These are phyloP conservation scores for Sebastiscus tertius DNA, from an alignment of 2,797 vertebrate species.

Conservation along the genomic window DNA sequence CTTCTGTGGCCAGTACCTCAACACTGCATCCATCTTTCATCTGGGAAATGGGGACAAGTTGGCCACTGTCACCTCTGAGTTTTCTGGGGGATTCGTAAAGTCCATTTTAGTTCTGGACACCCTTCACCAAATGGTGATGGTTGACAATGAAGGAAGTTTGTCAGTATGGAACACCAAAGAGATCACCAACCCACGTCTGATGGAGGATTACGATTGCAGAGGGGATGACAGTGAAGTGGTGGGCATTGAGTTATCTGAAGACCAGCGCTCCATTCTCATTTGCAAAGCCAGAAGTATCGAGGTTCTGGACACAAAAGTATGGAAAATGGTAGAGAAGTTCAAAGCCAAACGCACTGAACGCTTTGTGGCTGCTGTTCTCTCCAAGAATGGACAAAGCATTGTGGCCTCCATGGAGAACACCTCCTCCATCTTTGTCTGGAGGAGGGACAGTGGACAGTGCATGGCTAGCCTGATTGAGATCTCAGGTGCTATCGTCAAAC, in stretches of 20 bases:
- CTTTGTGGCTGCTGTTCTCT: constrained; percentile 95
- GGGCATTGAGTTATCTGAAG: constrained; percentile 95
- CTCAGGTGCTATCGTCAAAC: constrained; percentile 96
- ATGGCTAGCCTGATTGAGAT: constrained; percentile 98
- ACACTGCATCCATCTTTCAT: constrained; percentile 95
- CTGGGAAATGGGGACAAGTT: constrained; percentile 96
- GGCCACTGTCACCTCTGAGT: constrained; percentile 95
- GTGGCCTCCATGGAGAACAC: constrained; percentile 99
- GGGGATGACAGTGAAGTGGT: constrained; percentile 96
- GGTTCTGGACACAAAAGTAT: constrained; percentile 92
- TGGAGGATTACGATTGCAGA: constrained; percentile 97
- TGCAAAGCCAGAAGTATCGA: constrained; percentile 97
- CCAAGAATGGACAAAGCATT: constrained; percentile 97
- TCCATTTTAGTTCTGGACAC: constrained; percentile 95
- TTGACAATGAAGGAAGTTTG: constrained; percentile 96
- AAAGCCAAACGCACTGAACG: constrained; percentile 96
- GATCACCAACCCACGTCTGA: constrained; percentile 91
- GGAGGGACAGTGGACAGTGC: constrained; percentile 96
- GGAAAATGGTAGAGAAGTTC: constrained; percentile 99
- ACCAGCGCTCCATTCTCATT: constrained; percentile 96
- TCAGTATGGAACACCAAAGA: constrained; percentile 99
- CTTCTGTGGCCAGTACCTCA: constrained; percentile 98
- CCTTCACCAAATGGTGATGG: constrained; percentile 97
- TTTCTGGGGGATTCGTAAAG: constrained; percentile 97
- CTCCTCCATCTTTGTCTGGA: constrained; percentile 98